Evolutionary conservation across 2,888 invertebrate genomes (phyloP).

Genomic region (Operophtera brumata): DNA sequence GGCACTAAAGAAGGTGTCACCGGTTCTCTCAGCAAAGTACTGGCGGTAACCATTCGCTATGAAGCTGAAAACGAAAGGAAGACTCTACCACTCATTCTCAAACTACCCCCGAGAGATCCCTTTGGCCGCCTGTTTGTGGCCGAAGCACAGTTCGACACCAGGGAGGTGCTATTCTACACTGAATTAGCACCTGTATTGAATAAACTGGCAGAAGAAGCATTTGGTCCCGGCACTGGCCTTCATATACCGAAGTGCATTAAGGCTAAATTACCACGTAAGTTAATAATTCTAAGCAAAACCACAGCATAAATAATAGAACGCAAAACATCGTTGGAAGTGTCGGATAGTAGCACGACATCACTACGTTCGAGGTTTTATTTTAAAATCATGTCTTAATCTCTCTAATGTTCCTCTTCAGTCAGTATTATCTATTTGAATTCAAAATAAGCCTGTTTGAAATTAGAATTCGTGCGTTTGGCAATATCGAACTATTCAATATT

Average conservation of each 20-base stretch:
- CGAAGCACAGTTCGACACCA: constrained; percentile 89
- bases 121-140: constrained; percentile 90
- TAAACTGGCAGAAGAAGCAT: constrained; percentile 82
- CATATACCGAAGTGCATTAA: constrained; percentile 84
- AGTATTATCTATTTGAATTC: no score
- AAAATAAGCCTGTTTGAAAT: no score
- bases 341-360: neutral
- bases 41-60: constrained; percentile 87
- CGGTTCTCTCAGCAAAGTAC: constrained; percentile 87
- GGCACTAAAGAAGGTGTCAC: constrained; percentile 83
- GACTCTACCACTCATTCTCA: constrained; percentile 83
- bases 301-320: no score
- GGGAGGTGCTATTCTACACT: constrained; percentile 91
- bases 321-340: neutral
- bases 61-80: constrained; percentile 61
- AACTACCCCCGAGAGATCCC: constrained; percentile 88
- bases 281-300: neutral
- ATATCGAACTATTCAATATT: no score
- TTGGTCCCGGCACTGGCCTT: constrained; percentile 64
- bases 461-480: no score
- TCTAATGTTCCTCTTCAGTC: no score
- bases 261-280: constrained; percentile 82
- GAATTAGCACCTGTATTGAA: constrained; percentile 87
- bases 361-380: no score
- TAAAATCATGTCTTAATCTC: no score